Conservation (phyloP, 2,888 invertebrate genomes). For the Dendrolimus pini region DNA sequence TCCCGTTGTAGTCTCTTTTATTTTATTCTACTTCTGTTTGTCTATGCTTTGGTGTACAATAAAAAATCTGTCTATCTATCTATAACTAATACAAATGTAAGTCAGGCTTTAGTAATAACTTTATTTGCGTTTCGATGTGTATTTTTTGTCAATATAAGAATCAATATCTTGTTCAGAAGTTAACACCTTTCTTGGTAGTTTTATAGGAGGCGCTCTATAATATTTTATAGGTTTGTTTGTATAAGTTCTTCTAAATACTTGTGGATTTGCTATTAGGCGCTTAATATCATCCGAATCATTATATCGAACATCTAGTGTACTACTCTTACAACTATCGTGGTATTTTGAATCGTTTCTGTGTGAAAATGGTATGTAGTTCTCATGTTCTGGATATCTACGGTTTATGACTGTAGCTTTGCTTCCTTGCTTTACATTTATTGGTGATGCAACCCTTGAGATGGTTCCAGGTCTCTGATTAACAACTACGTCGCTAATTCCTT, state of each 20-base stretch:
- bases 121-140: neutral
- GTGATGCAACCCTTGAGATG: slow-evolving; percentile 7
- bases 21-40: no score
- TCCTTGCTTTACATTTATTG: slow-evolving; percentile 8
- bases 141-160: slow-evolving; percentile 14
- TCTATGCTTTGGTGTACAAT: no score
- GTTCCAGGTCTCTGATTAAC: slow-evolving; percentile 12
- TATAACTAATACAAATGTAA: no score
- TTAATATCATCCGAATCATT: slow-evolving; percentile 17
- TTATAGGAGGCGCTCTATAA: slow-evolving; percentile 14
- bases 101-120: neutral
- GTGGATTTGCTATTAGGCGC: slow-evolving; percentile 13
- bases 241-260: slow-evolving; percentile 10
- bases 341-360: slow-evolving; percentile 40
- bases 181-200: slow-evolving; percentile 34
- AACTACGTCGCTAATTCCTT: slow-evolving; percentile 43
- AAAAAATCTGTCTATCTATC: no score
- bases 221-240: slow-evolving; percentile 10
- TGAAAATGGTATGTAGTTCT: slow-evolving; percentile 28
- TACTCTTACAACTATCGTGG: slow-evolving; percentile 33
- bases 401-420: slow-evolving; percentile 15
- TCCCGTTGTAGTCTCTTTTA: no score
- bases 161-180: slow-evolving; percentile 36
- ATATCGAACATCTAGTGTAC: slow-evolving; percentile 10
- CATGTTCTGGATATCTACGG: slow-evolving; percentile 5